phyloP scores from a whole-genome alignment of 2,113 vertebrate species.

The Lampris incognitus region DNA sequence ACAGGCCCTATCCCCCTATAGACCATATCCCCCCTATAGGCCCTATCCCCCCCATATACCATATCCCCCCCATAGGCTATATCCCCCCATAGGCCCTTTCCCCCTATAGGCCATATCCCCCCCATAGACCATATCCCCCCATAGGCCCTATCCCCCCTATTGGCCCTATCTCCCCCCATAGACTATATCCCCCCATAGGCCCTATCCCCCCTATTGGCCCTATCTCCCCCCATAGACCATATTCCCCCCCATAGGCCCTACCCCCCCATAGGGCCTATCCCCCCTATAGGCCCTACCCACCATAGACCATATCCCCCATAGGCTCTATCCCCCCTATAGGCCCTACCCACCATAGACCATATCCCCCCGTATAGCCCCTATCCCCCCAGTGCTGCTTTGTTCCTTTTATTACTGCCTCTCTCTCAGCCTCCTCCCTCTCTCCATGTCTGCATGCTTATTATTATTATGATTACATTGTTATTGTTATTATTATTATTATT shows the following conservation, averaged over 20 bases:
- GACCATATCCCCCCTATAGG: slow-evolving; percentile 34
- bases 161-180: too few species aligned
- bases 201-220: too few species aligned
- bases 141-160: not conserved
- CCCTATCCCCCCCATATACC: too few species aligned
- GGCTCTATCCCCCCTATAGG: slow-evolving; percentile 29
- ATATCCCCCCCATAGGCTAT: too few species aligned
- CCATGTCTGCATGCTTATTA: slow-evolving; percentile 50
- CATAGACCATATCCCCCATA: slow-evolving; percentile 29
- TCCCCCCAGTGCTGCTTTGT: slow-evolving; percentile 16
- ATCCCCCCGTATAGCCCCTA: slow-evolving; percentile 4
- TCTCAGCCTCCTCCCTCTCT: slow-evolving; percentile 21
- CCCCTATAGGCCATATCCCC: slow-evolving; percentile 1
- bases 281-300: not conserved
- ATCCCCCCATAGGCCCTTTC: too few species aligned
- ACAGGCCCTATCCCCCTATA: too few species aligned
- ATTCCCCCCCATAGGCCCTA: not conserved
- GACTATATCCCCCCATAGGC: too few species aligned
- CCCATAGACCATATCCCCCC: not conserved
- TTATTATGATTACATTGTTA: not conserved
- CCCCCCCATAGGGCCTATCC: slow-evolving; percentile 27
- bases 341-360: slow-evolving; percentile 13
- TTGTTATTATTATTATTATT: too few species aligned
- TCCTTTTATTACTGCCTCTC: slow-evolving; percentile 13
- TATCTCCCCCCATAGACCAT: too few species aligned